Evolutionary conservation across 2,888 invertebrate species (phyloP), one percentile per base, ranked within the genome.

Genomic region (Epicampocera succincta): DNA sequence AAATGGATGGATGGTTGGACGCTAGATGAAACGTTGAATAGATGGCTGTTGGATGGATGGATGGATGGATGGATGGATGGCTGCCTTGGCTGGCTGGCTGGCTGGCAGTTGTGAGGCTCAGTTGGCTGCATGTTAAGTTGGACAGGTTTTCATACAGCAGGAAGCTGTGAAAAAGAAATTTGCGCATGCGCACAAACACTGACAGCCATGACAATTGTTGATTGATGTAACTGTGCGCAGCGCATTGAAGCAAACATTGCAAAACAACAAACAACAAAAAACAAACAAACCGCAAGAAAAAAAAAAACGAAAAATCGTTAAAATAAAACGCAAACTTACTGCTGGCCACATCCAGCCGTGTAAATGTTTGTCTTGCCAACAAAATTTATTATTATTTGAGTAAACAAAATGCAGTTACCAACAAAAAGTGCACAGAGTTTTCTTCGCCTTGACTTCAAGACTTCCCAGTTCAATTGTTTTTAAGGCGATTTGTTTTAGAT

Each of bases 191-290:
- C 84, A 83, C 69, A 71, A 75, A 58, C 71, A 69, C 73, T 80
- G 83, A 71, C 77, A 81, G 83, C 72, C 80, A 76, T 80, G 83
- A 80, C 84, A 83, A 75, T 81, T 71, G 83, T 65, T 84, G 84
- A 87, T 86, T 85, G 85, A 86, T 86, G 87, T 85, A 80, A 78
- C 72, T 75, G 50, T 76, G 76, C 48, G 71, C 76, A 56, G 76
- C 48, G 71, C 76, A 56, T 61, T 40, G 13, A 15, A 66, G 11
- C 33, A 66, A 60, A 21, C 63, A 44, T 0, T 44, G 38, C n/a
- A 4, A 1, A 4, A 5, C n/a, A n/a, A n/a, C n/a, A n/a, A n/a
- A n/a, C n/a, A n/a, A n/a, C n/a, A n/a, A n/a, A n/a, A n/a, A n/a
- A n/a, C n/a, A n/a, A n/a, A n/a, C n/a, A n/a, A n/a, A n/a, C n/a